Conservation (phyloP, 2,113 vertebrate genomes). For the Siniperca chuatsi region DNA sequence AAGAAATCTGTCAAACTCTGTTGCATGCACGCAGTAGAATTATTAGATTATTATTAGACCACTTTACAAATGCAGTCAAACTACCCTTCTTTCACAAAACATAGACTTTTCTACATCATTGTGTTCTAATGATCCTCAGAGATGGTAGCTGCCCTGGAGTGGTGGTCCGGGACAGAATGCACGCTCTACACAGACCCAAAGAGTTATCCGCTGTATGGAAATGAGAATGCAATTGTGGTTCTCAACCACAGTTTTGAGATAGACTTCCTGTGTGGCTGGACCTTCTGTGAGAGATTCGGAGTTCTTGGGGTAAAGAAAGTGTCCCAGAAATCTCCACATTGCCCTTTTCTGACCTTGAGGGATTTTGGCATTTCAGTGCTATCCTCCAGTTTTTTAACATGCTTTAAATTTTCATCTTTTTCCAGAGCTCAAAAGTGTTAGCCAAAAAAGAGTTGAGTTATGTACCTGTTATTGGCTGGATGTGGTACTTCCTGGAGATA, state of each 20-base stretch:
- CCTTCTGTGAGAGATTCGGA: conserved; percentile 94
- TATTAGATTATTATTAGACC: background rate
- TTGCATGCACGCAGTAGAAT: background rate
- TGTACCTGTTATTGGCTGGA: conserved; percentile 96
- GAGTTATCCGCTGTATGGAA: conserved; percentile 88
- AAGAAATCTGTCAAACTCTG: background rate
- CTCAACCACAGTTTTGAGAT: conserved; percentile 98
- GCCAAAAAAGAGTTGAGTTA: conserved; percentile 96
- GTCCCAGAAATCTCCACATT: background rate
- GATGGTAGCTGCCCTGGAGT: conserved; percentile 94
- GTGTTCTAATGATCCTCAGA: conserved; percentile 81
- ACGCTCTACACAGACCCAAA: conserved; percentile 91
- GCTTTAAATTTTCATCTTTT: background rate
- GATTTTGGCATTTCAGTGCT: background rate
- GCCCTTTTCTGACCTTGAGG: background rate
- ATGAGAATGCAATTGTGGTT: conserved; percentile 94
- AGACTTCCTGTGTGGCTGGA: conserved; percentile 98
- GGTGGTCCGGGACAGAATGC: conserved; percentile 96
- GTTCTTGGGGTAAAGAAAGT: conserved; percentile 90
- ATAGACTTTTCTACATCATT: background rate
- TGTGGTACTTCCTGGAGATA: conserved; percentile 99
- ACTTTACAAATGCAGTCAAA: background rate
- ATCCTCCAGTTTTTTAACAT: background rate
- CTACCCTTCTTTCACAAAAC: background rate
- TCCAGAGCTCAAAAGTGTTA: conserved; percentile 94